These are phyloP conservation scores for Agriopis marginaria DNA, from an alignment of 2,888 invertebrate species.

Conservation along the genomic window DNA sequence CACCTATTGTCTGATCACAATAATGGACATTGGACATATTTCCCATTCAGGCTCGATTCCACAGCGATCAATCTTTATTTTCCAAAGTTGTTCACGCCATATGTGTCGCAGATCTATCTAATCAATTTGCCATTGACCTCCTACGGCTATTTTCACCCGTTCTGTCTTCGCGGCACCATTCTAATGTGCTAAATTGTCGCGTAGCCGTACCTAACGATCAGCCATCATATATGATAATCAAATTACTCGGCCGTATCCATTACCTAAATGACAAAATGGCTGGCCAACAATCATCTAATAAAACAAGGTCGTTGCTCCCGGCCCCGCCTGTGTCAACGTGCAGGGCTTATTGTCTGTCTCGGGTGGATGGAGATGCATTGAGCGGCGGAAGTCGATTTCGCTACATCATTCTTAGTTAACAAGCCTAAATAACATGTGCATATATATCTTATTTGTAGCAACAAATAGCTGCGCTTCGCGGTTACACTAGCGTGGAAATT, in stretches of 20 bases:
- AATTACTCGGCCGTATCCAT: conserved; percentile 46
- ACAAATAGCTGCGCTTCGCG: no score
- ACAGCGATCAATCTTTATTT: conserved; percentile 26
- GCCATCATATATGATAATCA: conserved; percentile 42
- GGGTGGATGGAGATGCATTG: conserved; percentile 60
- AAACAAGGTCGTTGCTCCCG: conserved; percentile 59
- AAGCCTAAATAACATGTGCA: not conserved
- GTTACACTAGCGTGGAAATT: no score
- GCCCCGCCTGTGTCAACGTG: conserved; percentile 26
- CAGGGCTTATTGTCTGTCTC: conserved; percentile 53
- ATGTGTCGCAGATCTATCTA: conserved; percentile 18
- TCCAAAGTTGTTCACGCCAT: conserved; percentile 7
- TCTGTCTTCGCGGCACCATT: conserved; percentile 26
- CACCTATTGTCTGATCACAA: conserved; percentile 4
- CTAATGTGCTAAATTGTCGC: conserved; percentile 39
- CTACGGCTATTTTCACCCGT: conserved; percentile 27
- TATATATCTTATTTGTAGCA: no score
- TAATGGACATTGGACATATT: not conserved
- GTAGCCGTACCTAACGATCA: conserved; percentile 41
- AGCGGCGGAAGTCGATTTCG: conserved; percentile 39
- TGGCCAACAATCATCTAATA: conserved; percentile 57
- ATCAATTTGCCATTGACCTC: conserved; percentile 33
- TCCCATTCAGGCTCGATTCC: conserved; percentile 12
- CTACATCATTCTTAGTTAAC: conserved; percentile 11
- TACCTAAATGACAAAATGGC: conserved; percentile 48